Percentiles rank a stretch among this genome's conserved stretches.
These are phyloP conservation scores for Antrozous pallidus DNA, from an alignment of 2,797 vertebrate species.

Conservation along the genomic window DNA sequence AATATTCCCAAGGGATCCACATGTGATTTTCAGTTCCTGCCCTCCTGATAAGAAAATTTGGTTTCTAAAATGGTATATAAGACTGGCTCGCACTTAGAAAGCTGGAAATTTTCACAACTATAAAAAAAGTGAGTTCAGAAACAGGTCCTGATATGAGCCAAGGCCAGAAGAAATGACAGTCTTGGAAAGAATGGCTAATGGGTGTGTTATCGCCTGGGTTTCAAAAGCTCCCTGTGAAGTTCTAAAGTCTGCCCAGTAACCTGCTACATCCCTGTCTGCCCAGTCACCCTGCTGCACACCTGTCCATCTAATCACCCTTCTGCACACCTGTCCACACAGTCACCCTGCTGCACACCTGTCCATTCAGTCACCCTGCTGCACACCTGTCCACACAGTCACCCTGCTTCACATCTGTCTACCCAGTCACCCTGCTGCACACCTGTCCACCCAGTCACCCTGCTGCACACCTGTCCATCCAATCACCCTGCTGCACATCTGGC, in stretches of 20 bases:
- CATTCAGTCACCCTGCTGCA: neutral
- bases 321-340: neutral
- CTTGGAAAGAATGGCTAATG: neutral
- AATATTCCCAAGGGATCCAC: neutral
- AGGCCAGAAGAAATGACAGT: neutral
- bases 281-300: no score
- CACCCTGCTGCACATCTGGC: neutral
- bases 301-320: neutral
- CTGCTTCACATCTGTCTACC: neutral
- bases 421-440: neutral
- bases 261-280: neutral
- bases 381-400: neutral
- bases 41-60: neutral
- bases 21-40: neutral
- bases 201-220: neutral
- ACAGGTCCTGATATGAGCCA: neutral
- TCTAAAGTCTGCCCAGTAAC: neutral
- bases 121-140: neutral
- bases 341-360: neutral
- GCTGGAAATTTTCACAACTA: neutral
- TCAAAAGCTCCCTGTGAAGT: neutral
- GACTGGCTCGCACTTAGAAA: neutral
- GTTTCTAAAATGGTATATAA: neutral
- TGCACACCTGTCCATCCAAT: neutral
- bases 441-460: neutral